Base-by-base conservation (phyloP, 2,888 invertebrate genomes). In the Mesorhabditis spiculigera region DNA sequence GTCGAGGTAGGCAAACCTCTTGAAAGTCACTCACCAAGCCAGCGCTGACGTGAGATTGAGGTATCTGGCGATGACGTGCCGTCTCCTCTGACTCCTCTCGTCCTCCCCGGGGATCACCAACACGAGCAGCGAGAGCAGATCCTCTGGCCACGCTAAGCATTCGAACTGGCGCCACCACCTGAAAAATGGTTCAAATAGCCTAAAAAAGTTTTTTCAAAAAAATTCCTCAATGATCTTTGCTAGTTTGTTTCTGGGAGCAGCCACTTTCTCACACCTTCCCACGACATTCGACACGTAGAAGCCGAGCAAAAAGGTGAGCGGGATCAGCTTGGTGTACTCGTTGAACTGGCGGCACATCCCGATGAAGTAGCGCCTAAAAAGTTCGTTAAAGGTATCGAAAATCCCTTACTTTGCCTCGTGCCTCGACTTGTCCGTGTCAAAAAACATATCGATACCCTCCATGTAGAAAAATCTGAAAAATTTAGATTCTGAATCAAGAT, bases 231-330 rank as follows among this genome's bases (percentile, higher is more conserved):
- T 28, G 28, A 1, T 28, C 28, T 28, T 28, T 28, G 28, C 28
- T 28, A 28, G 28, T 28, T 28, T 28, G 28, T 3, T 28, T 3
- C 28, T 28, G 10, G n/a, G n/a, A 10, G 58, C 13, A 58, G 13
- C 58, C 58, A 58, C 28, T 13, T 43, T n/a, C 8, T 8, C 44
- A 6, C 5, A 68, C 71, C 71, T 71, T 8, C 68, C 69, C 6
- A 79, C 78, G 42, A 81, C 78, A 42, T 78, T 78, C 4, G 78
- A 75, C 0, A 82, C 80, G 69, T 81, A 82, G 75, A 82, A 81
- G 41, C 80, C 82, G 62, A 82, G 79, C 8, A 82, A 75, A 63
- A 82, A 81, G 3, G 78, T 81, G 16, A 82, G 71, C 6, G 81
- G 82, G 42, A 82, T 81, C n/a, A 73, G 73, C 45, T 71, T 73